Evolutionary conservation across 37 sponge, comb jelly and placozoan species (phyloP).

Genomic region (Petrosia ficiformis): DNA sequence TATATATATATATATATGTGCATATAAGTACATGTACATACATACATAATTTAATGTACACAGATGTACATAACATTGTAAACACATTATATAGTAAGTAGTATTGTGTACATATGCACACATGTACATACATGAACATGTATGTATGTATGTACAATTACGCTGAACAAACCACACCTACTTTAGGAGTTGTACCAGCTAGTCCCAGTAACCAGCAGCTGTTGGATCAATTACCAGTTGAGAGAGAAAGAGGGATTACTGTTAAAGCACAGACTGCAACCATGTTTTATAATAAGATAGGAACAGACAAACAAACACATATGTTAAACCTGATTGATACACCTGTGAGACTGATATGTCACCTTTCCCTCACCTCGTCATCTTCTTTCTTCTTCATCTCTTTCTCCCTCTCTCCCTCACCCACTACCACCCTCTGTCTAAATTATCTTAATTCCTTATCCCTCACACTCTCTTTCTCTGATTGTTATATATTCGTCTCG

Average conservation of each 20-base stretch:
- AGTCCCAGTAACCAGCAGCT: conserved; percentile 51
- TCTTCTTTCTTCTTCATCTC: too few species aligned
- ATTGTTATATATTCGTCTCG: too few species aligned
- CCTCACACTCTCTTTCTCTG: too few species aligned
- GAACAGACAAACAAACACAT: too few species aligned
- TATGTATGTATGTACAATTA: neutral
- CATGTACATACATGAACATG: neutral
- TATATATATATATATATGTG: too few species aligned
- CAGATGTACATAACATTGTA: too few species aligned
- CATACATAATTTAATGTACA: too few species aligned
- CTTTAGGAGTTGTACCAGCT: neutral
- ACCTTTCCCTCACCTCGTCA: too few species aligned
- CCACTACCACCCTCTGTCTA: too few species aligned
- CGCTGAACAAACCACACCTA: neutral
- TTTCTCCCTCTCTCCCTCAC: too few species aligned
- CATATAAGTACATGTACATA: too few species aligned
- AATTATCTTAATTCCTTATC: too few species aligned
- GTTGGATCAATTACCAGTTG: conserved; percentile 90
- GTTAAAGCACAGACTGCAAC: conserved; percentile 96
- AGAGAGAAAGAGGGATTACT: conserved; percentile 95
- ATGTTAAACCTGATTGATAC: conserved; percentile 97
- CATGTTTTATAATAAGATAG: conserved; percentile 38
- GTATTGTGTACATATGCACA: neutral
- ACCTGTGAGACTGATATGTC: conserved; percentile 61
- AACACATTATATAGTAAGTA: conserved; percentile 25